phyloP scores from a whole-genome alignment of 2,888 invertebrate genomes.

The Marasmarcha lunaedactyla region DNA sequence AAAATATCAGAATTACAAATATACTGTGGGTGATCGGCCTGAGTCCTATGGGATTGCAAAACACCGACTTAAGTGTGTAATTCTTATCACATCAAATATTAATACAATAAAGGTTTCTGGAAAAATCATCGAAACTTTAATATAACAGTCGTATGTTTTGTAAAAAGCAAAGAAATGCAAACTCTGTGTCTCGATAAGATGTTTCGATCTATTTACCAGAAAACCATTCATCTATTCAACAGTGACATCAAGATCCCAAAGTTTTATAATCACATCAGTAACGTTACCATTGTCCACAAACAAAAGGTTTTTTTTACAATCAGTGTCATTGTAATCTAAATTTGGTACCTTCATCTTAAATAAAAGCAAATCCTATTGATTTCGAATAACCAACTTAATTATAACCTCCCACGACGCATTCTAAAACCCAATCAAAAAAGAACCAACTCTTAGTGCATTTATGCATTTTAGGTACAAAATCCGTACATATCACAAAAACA shows the following conservation, averaged over 20 bases:
- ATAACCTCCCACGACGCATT: conserved; percentile 5
- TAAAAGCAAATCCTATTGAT: conserved; percentile 40
- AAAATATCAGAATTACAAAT: conserved; percentile 3
- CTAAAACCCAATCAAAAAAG: conserved; percentile 36
- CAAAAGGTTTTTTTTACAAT: too few species aligned
- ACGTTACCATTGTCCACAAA: too few species aligned
- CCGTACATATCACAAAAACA: conserved; percentile 57
- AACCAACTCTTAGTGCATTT: conserved; percentile 59
- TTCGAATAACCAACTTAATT: conserved; percentile 24
- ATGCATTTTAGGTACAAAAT: conserved; percentile 49
- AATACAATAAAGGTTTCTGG: conserved; percentile 23
- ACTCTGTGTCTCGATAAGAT: too few species aligned
- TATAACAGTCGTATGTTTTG: too few species aligned
- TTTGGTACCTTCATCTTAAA: conserved; percentile 49
- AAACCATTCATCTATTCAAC: too few species aligned
- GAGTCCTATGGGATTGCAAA: conserved; percentile 42
- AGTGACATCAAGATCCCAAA: too few species aligned
- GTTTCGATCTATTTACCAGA: too few species aligned
- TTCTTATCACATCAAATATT: conserved; percentile 53
- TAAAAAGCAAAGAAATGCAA: too few species aligned
- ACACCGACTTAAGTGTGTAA: conserved; percentile 52
- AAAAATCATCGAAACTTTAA: not conserved
- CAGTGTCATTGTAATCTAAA: conserved; percentile 33
- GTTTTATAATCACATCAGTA: too few species aligned
- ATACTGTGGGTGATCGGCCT: conserved; percentile 40